These are phyloP conservation scores for Parnassius mnemosyne DNA, from an alignment of 2,888 invertebrate genomes.

Conservation along the genomic window DNA sequence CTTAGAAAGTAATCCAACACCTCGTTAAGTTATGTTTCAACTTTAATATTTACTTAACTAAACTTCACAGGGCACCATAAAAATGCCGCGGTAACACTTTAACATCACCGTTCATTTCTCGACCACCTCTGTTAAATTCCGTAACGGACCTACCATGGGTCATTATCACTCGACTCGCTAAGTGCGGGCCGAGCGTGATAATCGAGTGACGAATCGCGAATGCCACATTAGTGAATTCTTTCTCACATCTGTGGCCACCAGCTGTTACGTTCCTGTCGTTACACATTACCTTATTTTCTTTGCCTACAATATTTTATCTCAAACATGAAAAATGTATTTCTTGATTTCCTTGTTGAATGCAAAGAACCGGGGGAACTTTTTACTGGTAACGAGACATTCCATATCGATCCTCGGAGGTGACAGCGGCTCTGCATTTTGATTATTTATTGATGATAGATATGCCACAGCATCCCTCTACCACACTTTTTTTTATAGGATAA, in stretches of 20 bases:
- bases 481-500: too few relatives aligned
- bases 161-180: slow-evolving; percentile 27
- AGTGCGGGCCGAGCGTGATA: slow-evolving; percentile 24
- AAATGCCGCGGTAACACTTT: slow-evolving; percentile 7
- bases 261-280: slow-evolving; percentile 18
- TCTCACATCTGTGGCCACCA: slow-evolving; percentile 27
- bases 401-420: too few relatives aligned
- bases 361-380: too few relatives aligned
- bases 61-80: slow-evolving; percentile 8
- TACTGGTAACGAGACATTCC: too few relatives aligned
- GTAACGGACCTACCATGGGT: slow-evolving; percentile 23
- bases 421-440: too few relatives aligned
- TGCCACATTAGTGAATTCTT: slow-evolving; percentile 30
- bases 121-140: slow-evolving; percentile 23
- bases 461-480: too few relatives aligned
- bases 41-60: background rate
- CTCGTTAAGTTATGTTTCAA: background rate
- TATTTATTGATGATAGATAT: too few relatives aligned
- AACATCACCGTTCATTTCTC: slow-evolving; percentile 5
- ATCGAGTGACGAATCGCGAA: slow-evolving; percentile 32
- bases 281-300: slow-evolving; percentile 9
- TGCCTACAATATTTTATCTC: slow-evolving; percentile 9
- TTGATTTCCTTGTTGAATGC: background rate
- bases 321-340: slow-evolving; percentile 25
- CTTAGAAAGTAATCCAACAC: too few relatives aligned